phyloP scores from a whole-genome alignment of 2,797 vertebrate genomes.

The Calcarius lapponicus region DNA sequence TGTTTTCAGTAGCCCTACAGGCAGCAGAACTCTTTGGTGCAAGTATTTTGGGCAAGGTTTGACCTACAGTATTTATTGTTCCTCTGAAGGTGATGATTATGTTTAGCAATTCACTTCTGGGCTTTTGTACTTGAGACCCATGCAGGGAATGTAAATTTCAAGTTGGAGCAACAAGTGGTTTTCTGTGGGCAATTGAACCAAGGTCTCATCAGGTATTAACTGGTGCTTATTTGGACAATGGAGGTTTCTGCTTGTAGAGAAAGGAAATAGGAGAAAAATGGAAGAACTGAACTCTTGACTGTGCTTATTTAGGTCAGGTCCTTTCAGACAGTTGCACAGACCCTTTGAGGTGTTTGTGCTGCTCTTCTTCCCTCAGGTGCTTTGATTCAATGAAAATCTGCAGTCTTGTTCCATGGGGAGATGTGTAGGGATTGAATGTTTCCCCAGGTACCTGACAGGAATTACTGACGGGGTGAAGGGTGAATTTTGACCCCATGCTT shows the following conservation, averaged over 20 bases:
- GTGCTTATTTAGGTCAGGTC: background rate
- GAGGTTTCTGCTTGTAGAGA: background rate
- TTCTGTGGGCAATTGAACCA: background rate
- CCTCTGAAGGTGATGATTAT: background rate
- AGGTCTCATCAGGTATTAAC: background rate
- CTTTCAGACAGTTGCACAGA: background rate
- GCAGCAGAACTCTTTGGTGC: background rate
- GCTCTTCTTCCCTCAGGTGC: background rate
- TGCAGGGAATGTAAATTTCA: background rate
- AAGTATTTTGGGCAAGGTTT: background rate
- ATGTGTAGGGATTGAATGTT: background rate
- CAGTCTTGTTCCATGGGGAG: background rate
- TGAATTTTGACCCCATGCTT: background rate
- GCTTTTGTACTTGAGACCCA: background rate
- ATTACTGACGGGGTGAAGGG: background rate
- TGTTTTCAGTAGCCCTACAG: background rate
- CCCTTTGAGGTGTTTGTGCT: background rate
- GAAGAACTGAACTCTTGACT: background rate
- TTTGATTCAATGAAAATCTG: background rate
- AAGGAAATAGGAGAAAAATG: background rate
- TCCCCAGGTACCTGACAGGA: background rate
- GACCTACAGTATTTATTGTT: background rate
- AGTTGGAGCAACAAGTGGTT: background rate
- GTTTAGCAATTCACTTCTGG: background rate
- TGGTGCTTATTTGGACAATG: background rate